phyloP scores from a whole-genome alignment of 1,140 invertebrate species.

The Apis mellifera region DNA sequence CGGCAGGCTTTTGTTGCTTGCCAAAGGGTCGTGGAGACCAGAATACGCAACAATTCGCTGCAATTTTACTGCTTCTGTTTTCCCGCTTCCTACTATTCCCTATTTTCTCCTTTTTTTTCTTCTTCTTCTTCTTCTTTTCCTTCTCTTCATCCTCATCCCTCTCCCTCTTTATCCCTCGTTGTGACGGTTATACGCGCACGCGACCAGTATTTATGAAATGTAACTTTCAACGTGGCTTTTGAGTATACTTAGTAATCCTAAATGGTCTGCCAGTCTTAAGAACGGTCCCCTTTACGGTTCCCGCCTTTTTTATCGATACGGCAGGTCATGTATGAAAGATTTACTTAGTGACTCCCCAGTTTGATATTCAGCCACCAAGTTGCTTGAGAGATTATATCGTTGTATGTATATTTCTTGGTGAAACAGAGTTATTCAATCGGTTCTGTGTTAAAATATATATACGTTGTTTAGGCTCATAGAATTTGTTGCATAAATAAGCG shows the following conservation, averaged over 20 bases:
- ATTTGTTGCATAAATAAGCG: too few species aligned
- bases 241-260: not conserved
- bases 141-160: not conserved
- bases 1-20: constrained; percentile 27
- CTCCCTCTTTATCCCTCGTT: too few species aligned
- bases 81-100: not conserved
- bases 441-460: too few species aligned
- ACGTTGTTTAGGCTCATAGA: too few species aligned
- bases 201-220: constrained; percentile 2
- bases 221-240: constrained; percentile 1
- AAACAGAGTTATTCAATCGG: too few species aligned
- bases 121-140: not conserved
- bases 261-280: not conserved
- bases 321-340: not conserved
- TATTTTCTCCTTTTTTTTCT: not conserved
- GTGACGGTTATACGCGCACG: not conserved
- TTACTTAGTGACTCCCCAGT: too few species aligned
- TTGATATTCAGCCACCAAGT: too few species aligned
- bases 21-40: not conserved
- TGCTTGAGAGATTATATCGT: too few species aligned
- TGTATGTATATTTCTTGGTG: too few species aligned
- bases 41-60: constrained; percentile 25
- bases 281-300: not conserved
- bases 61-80: constrained; percentile 23
- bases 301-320: not conserved